Evolutionary conservation across 2,113 vertebrate species (phyloP), one percentile per base, ranked within the genome.

Genomic region (Chrysemys picta): DNA sequence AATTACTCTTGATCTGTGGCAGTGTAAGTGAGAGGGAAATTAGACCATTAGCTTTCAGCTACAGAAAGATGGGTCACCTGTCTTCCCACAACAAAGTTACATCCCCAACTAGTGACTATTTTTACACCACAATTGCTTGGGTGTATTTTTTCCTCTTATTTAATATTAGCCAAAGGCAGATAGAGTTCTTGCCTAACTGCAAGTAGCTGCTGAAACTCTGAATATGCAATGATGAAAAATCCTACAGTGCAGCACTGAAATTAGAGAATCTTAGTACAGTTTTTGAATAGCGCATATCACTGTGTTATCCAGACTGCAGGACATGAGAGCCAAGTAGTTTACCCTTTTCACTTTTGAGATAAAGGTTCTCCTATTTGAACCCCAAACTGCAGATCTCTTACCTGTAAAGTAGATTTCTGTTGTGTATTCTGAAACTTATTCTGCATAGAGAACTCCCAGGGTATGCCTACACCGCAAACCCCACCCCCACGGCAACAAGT

Each of bases 301-400:
- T 50, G 49, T 49, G 49, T 49, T 49, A 49, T 49, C 49, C 49
- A 11, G 49, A 49, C 49, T 49, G 13, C 13, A 14, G 50, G 50
- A 50, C 50, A 50, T 5, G 50, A 50, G 50, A 50, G 5, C 52
- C 29, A 29, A 19, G 53, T 85, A 82, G 52, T 88, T 56, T 88
- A 35, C 17, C 2, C 6, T 5, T 4, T 80, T n/a, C 7, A 57
- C 11, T 0, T 5, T 10, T 47, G 85, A 91, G 88, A 56, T 56
- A 78, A 79, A 91, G 13, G 35, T 12, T 1, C 75, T 80, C 35
- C 38, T 82, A 19, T 85, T 82, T 76, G 49, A 49, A 93, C 38
- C 5, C 56, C 11, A 3, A 65, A 0, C 29, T 75, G 16, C 0
- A 0, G 9, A 4, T 29, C 52, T 89, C 22, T 75, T 29, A 88